These are phyloP conservation scores for Holothuria glaberrima DNA, from an alignment of 35 echinoderm and acorn worm genomes.

Conservation along the genomic window DNA sequence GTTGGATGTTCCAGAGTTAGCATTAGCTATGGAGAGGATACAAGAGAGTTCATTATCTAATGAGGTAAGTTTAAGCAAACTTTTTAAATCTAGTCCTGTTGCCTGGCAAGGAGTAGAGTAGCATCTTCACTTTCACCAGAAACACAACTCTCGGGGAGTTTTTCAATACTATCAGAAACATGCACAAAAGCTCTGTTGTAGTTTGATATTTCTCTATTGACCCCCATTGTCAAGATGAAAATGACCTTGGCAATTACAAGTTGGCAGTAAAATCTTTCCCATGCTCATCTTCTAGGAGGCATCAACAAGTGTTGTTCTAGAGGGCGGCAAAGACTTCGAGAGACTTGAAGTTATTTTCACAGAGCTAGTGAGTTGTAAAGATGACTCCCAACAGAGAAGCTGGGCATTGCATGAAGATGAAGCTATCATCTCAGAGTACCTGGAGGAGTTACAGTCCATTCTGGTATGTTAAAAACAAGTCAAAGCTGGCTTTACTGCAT, in stretches of 20 bases:
- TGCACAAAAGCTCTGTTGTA: too few species aligned
- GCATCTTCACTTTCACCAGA: too few species aligned
- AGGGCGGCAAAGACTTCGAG: conserved; percentile 84
- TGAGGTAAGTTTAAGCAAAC: not conserved
- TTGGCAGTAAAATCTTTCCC: not conserved
- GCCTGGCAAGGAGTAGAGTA: too few species aligned
- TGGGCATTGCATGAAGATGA: conserved; percentile 99
- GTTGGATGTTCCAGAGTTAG: conserved; percentile 69
- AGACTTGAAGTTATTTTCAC: conserved; percentile 89
- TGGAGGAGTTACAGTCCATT: conserved; percentile 87
- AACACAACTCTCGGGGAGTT: too few species aligned
- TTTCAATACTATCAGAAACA: too few species aligned
- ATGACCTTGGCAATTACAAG: too few species aligned
- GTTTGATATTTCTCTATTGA: too few species aligned
- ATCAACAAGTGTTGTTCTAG: conserved; percentile 58
- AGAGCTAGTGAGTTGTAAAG: conserved; percentile 88
- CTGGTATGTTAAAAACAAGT: conserved; percentile 53
- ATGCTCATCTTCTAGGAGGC: conserved; percentile 22
- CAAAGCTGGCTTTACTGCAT: too few species aligned
- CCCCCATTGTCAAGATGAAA: too few species aligned
- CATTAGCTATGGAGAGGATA: conserved; percentile 73
- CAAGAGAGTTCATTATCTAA: conserved; percentile 43
- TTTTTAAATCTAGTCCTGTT: too few species aligned
- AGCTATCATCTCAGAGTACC: conserved; percentile 82
- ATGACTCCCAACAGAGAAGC: conserved; percentile 96